These are phyloP conservation scores for Limnephilus marmoratus DNA, from an alignment of 2,888 invertebrate genomes.

Conservation along the genomic window DNA sequence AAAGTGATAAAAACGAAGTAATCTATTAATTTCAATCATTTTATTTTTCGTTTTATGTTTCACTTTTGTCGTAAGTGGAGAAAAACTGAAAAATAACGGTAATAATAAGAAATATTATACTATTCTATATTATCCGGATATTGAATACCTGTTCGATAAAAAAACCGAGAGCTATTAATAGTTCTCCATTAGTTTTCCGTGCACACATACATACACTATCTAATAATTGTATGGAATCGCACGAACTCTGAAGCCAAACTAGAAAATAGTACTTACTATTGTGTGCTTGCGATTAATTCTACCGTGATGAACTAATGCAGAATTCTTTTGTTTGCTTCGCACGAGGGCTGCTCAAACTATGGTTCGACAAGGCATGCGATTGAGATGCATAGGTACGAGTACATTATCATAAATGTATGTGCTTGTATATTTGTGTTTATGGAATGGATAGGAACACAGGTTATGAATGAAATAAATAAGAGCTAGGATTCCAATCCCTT, in stretches of 20 bases:
- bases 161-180: constrained; percentile 34
- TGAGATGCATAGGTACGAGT: not conserved
- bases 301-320: constrained; percentile 57
- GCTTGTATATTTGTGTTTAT: no score
- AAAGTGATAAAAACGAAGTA: no score
- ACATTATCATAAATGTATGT: no score
- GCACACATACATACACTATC: not conserved
- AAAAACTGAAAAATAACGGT: no score
- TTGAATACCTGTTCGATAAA: not conserved
- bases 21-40: no score
- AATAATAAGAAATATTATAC: not conserved
- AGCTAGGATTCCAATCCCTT: no score
- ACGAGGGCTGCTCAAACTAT: not conserved
- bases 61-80: not conserved
- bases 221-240: constrained; percentile 38
- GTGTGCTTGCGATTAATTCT: constrained; percentile 43
- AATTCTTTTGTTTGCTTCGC: constrained; percentile 49
- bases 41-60: not conserved
- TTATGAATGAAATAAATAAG: no score
- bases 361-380: not conserved
- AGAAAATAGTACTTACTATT: constrained; percentile 39
- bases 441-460: no score
- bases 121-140: constrained; percentile 21
- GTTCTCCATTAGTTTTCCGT: constrained; percentile 20
- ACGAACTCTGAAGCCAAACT: constrained; percentile 45